These are phyloP conservation scores for Gyps fulvus DNA, from an alignment of 2,113 vertebrate species.

Conservation along the genomic window DNA sequence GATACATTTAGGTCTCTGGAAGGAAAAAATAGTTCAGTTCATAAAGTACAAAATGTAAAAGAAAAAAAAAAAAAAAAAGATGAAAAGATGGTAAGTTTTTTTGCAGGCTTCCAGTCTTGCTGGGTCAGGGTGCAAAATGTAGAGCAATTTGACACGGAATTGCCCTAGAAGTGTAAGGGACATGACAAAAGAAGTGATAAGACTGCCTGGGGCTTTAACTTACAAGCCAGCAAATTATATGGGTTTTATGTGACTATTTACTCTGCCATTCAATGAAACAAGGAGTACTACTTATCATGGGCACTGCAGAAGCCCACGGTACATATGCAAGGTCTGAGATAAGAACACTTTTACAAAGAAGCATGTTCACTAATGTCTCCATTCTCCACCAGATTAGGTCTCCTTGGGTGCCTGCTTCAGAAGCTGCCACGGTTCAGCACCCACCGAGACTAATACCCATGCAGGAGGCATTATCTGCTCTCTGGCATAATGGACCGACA, in stretches of 20 bases:
- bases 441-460: slow-evolving; percentile 14
- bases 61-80: not conserved
- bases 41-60: not conserved
- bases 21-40: not conserved
- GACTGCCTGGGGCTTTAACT: slow-evolving; percentile 67
- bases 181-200: slow-evolving; percentile 56
- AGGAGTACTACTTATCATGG: slow-evolving; percentile 14
- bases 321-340: slow-evolving; percentile 42
- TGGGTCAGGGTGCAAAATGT: slow-evolving; percentile 5
- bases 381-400: slow-evolving; percentile 40
- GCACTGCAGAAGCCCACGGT: slow-evolving; percentile 9
- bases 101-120: slow-evolving; percentile 7
- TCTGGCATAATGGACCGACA: not conserved
- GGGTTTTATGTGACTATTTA: slow-evolving; percentile 69
- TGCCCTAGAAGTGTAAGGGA: slow-evolving; percentile 48
- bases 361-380: slow-evolving; percentile 34
- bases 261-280: slow-evolving; percentile 44
- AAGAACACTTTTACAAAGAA: slow-evolving; percentile 18
- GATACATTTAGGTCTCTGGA: not conserved
- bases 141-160: slow-evolving; percentile 57
- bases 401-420: slow-evolving; percentile 12
- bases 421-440: not conserved
- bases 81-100: not conserved
- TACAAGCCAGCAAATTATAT: slow-evolving; percentile 64
- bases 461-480: slow-evolving; percentile 41